Base-by-base conservation (phyloP, 1,140 invertebrate species). In the Brachystomella parvula region DNA sequence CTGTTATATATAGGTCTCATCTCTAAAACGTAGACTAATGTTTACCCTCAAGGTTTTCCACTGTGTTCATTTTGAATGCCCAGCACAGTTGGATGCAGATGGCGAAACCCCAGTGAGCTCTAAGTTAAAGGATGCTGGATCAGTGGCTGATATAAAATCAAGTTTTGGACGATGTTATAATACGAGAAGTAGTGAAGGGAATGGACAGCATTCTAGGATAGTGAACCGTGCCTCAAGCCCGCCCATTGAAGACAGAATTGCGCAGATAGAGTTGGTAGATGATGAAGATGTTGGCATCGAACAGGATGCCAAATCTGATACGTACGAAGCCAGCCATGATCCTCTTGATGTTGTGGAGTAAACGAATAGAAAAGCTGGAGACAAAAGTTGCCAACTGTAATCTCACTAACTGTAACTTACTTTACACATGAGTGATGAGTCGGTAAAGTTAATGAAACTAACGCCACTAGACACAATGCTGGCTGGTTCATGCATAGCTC, bases 1-100 rank as follows among this genome's bases (percentile, higher is more conserved):
- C 9, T 44, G 39, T 44, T 12, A 44, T n/a, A 9, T 44, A 12
- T 44, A 44, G n/a, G n/a, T n/a, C 39, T 44, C n/a, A 44, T 12
- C 39, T n/a, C n/a, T n/a, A n/a, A n/a, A n/a, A n/a, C n/a, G n/a
- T n/a, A n/a, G n/a, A n/a, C n/a, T n/a, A n/a, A 17, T 15, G 24
- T 15, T 26, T 12, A 12, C 12, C 17, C 12, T 77, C 24, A 66
- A 94, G 90, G 92, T 96, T 56, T 98, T 98, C 78, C 96, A 98
- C 77, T 92, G 92, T 77, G 95, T 99, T 30, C 95, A 98, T 79
- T 89, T 99, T 78, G 96, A 99, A 80, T 96, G 92, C 77, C 94
- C 94, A 15, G 85, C 87, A 19, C 86, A 88, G 77, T 71, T 71
- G 31, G 80, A 82, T 69, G 81, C 83, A 39, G 68, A 72, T 47